Evolutionary conservation across 2,113 vertebrate genomes (phyloP).

Genomic region (Acanthochromis polyacanthus): DNA sequence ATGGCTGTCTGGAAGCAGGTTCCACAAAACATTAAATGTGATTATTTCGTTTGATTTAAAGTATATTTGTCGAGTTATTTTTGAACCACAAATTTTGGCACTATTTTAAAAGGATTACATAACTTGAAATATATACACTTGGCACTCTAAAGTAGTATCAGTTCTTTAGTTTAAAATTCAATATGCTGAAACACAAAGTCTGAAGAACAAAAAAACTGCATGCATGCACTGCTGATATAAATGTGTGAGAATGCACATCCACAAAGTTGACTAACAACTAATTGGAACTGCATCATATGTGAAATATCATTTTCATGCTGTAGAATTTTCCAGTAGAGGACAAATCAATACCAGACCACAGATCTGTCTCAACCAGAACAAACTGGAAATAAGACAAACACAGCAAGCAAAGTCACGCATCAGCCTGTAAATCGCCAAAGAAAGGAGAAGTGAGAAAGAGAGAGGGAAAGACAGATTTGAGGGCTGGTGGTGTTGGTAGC

Average conservation of each 20-base stretch:
- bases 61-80: too few relatives aligned
- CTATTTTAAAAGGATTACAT: background rate
- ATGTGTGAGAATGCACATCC: accelerated
- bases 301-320: background rate
- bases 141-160: too few relatives aligned
- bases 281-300: background rate
- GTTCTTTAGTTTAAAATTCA: too few relatives aligned
- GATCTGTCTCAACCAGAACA: constrained; percentile 1
- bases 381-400: background rate
- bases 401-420: constrained; percentile 16
- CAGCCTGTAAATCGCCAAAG: constrained; percentile 7
- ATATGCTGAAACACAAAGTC: too few relatives aligned
- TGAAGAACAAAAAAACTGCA: background rate
- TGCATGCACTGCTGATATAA: too few relatives aligned
- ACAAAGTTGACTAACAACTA: background rate
- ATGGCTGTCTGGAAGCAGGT: too few relatives aligned
- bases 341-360: constrained; percentile 1
- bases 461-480: background rate
- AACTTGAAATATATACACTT: too few relatives aligned
- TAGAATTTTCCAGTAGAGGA: background rate
- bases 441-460: constrained; percentile 36
- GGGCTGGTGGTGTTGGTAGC: background rate
- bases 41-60: too few relatives aligned
- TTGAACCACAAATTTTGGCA: background rate
- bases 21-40: too few relatives aligned